Evolutionary conservation across 1,140 invertebrate species (phyloP), one percentile per base, ranked within the genome.

Genomic region (Helicoverpa zea): DNA sequence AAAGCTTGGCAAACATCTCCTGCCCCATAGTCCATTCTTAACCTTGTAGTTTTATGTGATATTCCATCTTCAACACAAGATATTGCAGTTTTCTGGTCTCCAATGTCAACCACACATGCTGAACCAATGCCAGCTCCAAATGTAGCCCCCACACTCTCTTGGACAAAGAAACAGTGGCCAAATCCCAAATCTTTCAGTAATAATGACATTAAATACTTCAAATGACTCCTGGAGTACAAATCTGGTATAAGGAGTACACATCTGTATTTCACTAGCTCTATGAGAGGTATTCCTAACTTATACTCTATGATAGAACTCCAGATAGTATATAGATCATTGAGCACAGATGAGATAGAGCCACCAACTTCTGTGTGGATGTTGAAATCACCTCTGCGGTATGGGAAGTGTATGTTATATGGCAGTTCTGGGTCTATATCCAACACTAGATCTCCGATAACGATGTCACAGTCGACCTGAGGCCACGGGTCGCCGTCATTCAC

Each of bases 31-130:
- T 98, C 97, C 95, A 99, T 96, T 79, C 94, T 84, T 83, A 98
- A 96, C 89, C 98, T 96, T 0, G 98, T 98, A 70, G 97, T 97
- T 89, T 97, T 96, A 88, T 98, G 98, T 64, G 98, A 99, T 75
- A 99, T 98, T 13, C 98, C 98, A 96, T 99, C 98, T 95, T 99
- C 98, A 3, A 99, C 98, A 95, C 99, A 99, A 12, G 98, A 99
- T 14, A 99, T 97, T 0, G 98, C 98, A 1, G 98, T 99, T 95
- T 99, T 99, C 92, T 99, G 98, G 91, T 99, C 98, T 0, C 99
- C 99, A 63, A 99, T 97, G 93, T 99, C 98, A 9, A 99, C 97
- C 14, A 99, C 98, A 96, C 98, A 99, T 10, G 98, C 98, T 92
- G 97, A 98, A 30, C 98, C 97, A 14, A 99, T 95, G 18, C 98